These are phyloP conservation scores for Trichosurus vulpecula DNA, from an alignment of 2,797 vertebrate genomes.

Conservation along the genomic window DNA sequence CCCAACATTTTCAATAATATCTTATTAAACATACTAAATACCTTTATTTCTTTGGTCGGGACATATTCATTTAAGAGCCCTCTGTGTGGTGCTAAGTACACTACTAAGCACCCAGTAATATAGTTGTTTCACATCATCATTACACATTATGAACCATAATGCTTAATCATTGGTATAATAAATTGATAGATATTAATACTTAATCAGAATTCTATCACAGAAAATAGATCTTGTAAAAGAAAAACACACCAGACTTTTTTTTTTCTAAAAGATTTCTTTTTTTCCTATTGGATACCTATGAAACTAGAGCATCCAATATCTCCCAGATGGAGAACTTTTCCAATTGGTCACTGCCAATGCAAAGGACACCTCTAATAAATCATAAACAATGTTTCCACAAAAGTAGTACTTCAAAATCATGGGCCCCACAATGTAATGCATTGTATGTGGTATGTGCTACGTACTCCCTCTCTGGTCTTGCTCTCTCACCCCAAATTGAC, in stretches of 20 bases:
- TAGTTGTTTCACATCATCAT: neutral
- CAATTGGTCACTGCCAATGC: neutral
- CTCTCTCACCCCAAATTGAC: neutral
- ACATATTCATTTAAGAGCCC: neutral
- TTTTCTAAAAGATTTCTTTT: neutral
- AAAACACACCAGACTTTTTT: neutral
- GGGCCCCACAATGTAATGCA: neutral
- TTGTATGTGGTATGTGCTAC: neutral
- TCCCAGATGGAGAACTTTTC: neutral
- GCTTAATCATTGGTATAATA: neutral
- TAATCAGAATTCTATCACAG: neutral
- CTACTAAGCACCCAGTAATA: neutral
- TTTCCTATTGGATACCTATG: neutral
- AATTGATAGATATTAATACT: neutral
- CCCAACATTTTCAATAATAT: neutral
- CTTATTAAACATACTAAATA: neutral
- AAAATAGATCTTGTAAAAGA: neutral
- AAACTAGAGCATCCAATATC: neutral
- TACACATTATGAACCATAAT: neutral
- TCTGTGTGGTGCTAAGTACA: neutral
- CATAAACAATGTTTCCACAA: neutral
- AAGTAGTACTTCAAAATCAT: neutral
- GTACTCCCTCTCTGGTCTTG: neutral
- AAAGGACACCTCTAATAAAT: neutral
- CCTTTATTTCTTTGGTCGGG: neutral